Conservation (phyloP, 2,113 vertebrate species). For the Rutilus rutilus region DNA sequence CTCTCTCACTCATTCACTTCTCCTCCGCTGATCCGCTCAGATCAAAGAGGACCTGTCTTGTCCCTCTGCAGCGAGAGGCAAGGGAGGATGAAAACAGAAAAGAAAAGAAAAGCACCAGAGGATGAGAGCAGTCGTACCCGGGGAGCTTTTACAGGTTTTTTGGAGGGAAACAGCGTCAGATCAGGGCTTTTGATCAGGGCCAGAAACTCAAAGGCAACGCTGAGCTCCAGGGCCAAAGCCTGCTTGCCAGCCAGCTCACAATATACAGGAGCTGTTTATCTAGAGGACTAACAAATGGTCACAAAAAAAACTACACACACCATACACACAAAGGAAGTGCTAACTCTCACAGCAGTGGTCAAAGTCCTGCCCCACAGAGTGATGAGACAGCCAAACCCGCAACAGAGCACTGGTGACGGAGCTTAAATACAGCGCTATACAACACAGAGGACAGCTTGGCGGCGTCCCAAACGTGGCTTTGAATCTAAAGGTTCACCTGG, state of each 20-base stretch:
- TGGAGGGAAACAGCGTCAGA: constrained; percentile 74
- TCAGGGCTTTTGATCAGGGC: constrained; percentile 76
- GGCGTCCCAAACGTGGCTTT: constrained; percentile 17
- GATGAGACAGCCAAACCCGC: constrained; percentile 24
- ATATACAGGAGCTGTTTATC: constrained; percentile 74
- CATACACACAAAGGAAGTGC: constrained; percentile 61
- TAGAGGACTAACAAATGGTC: constrained; percentile 73
- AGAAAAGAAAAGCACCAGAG: constrained; percentile 63
- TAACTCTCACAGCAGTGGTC: constrained; percentile 21
- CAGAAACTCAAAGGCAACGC: constrained; percentile 74
- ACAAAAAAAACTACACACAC: constrained; percentile 58
- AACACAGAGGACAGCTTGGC: constrained; percentile 14
- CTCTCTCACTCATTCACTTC: constrained; percentile 51
- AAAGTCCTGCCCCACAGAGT: constrained; percentile 19
- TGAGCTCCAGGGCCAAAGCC: constrained; percentile 70
- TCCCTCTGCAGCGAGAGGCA: constrained; percentile 74
- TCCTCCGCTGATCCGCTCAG: constrained; percentile 78
- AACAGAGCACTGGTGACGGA: neutral
- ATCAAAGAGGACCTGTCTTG: constrained; percentile 90
- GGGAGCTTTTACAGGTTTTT: constrained; percentile 76
- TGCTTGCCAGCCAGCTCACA: constrained; percentile 68
- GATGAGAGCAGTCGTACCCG: constrained; percentile 76
- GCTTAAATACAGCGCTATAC: constrained; percentile 15
- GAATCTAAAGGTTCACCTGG: constrained; percentile 35
- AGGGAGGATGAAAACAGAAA: constrained; percentile 42